Evolutionary conservation across 2,888 invertebrate species (phyloP), one percentile per base, ranked within the genome.

Genomic region (Tinea pellionella): DNA sequence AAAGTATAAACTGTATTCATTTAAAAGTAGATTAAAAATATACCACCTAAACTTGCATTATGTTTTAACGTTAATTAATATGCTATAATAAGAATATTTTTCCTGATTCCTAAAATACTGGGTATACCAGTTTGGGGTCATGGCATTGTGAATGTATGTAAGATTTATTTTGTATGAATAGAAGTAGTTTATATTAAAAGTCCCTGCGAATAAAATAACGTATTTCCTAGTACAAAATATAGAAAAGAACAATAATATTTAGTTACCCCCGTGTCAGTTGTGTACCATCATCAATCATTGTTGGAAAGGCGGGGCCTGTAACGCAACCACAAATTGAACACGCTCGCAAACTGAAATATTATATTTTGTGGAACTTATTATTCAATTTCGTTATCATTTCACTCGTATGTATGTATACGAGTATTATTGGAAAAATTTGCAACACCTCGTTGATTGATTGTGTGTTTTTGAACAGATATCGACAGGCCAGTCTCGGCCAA

Each of bases 381-480:
- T 47, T 47, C 47, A 47, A 47, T 47, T 47, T 15, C 47, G 47
- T 47, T 47, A 47, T 47, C 47, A 47, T 47, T 47, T 47, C n/a
- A 37, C 37, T 37, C 37, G 37, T 37, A 37, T 2, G 37, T 37
- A 6, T 9, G 30, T 42, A 42, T 42, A 9, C 30, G 30, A 30
- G 4, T 41, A 2, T 41, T 41, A 41, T 41, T 41, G 41, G 9
- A 6, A 41, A 41, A n/a, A 41, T 6, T 6, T 3, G 2, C 41
- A 47, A 9, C 1, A 16, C 47, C 3, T 47, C 47, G 15, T 15
- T 47, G 15, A 47, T 15, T 16, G 15, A 47, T 47, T 15, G 15
- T 6, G 8, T 4, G 47, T 4, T 47, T 16, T 47, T 15, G 13
- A 6, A n/a, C n/a, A n/a, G n/a, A n/a, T n/a, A n/a, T n/a, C n/a